phyloP scores from a whole-genome alignment of 2,113 vertebrate genomes.

The Syngnathus floridae region DNA sequence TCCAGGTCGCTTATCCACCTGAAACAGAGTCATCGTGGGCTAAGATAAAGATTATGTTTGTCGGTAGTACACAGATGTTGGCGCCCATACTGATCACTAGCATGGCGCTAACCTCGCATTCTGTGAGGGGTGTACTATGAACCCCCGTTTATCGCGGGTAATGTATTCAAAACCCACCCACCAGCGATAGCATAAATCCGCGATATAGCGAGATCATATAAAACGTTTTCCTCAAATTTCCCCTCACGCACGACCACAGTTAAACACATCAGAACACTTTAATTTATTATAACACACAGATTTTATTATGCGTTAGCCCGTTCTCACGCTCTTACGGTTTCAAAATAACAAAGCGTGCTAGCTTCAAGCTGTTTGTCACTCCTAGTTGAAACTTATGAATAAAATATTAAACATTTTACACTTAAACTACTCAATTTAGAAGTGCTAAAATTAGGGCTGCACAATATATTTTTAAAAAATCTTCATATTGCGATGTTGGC shows the following conservation, averaged over 20 bases:
- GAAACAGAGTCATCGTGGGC: not conserved
- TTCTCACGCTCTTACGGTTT: too few relatives aligned
- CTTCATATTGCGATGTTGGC: too few relatives aligned
- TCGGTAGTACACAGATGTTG: not conserved
- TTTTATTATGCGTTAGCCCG: too few relatives aligned
- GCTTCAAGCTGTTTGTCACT: too few relatives aligned
- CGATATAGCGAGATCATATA: not conserved
- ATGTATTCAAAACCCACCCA: not conserved
- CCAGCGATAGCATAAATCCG: not conserved
- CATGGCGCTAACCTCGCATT: not conserved
- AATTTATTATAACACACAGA: too few relatives aligned
- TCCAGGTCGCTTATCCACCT: not conserved
- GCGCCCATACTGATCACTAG: constrained; percentile 1
- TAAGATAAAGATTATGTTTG: not conserved
- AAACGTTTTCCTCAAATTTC: not conserved
- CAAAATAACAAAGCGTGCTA: too few relatives aligned
- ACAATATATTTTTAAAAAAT: too few relatives aligned
- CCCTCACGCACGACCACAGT: not conserved
- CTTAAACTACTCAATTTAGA: too few relatives aligned
- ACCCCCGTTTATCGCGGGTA: not conserved
- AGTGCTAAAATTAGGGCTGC: too few relatives aligned
- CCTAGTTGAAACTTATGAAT: too few relatives aligned
- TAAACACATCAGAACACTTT: too few relatives aligned
- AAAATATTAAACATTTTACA: too few relatives aligned
- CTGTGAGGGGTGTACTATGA: not conserved